Percentiles rank a stretch among this genome's conserved stretches.
phyloP scores from a whole-genome alignment of 2,113 vertebrate species.

The Phodopus roborovskii region DNA sequence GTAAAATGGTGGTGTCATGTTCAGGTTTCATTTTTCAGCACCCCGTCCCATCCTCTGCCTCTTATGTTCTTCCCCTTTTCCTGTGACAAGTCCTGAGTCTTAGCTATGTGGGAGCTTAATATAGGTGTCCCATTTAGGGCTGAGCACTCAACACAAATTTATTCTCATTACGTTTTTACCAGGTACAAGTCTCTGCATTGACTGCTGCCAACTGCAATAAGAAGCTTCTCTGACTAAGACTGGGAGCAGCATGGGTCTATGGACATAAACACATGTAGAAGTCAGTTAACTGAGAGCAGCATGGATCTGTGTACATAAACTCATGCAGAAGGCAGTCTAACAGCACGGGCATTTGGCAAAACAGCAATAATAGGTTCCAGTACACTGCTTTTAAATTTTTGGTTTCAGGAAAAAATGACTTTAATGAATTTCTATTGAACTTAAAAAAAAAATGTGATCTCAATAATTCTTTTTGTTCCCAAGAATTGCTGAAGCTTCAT shows the following conservation, averaged over 20 bases:
- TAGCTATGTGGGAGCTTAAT: background rate
- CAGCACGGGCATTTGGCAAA: background rate
- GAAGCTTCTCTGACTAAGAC: background rate
- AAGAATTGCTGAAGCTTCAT: background rate
- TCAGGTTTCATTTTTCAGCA: background rate
- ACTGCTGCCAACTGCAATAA: background rate
- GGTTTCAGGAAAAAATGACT: background rate
- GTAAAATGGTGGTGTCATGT: background rate
- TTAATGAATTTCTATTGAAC: background rate
- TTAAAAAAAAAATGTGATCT: background rate
- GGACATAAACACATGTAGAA: background rate
- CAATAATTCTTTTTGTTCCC: background rate
- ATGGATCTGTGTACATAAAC: background rate
- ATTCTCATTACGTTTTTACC: background rate
- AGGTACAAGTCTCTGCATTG: background rate
- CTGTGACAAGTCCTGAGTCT: background rate
- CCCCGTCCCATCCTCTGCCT: background rate
- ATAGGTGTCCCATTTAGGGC: background rate
- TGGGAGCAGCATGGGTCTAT: too few relatives aligned
- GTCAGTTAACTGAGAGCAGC: background rate
- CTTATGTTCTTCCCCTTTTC: background rate
- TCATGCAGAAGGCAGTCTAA: background rate
- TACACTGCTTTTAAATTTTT: constrained; percentile 1
- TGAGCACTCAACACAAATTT: background rate
- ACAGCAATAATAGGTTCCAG: background rate